Conservation (phyloP, 2,113 vertebrate genomes). For the Marmota monax region DNA sequence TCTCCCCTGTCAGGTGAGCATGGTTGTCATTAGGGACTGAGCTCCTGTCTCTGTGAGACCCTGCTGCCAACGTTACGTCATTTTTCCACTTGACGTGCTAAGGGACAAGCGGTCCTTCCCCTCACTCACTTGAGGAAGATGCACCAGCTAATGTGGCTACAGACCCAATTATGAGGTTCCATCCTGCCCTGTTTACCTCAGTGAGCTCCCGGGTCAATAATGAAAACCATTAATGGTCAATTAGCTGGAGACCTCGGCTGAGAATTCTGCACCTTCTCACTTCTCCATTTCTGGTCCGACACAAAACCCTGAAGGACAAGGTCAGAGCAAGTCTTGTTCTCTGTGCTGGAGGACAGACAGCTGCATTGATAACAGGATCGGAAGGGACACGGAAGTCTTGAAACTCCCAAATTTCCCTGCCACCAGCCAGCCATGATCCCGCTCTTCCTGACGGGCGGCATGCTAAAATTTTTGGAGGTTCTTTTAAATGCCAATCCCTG, state of each 20-base stretch:
- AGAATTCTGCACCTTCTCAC: not conserved
- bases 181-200: not conserved
- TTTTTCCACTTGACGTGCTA: not conserved
- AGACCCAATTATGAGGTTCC: not conserved
- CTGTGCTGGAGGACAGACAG: not conserved
- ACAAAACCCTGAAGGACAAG: not conserved
- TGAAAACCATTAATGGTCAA: not conserved
- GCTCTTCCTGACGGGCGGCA: not conserved
- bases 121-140: not conserved
- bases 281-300: not conserved
- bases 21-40: not conserved
- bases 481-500: not conserved
- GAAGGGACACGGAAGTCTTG: not conserved
- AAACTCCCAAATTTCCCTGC: not conserved
- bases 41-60: not conserved
- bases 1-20: not conserved
- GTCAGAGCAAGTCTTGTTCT: not conserved
- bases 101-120: not conserved
- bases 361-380: not conserved
- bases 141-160: accelerated
- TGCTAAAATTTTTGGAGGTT: not conserved
- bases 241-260: not conserved
- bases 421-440: no score
- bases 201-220: constrained; percentile 36
- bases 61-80: accelerated